Conservation (phyloP, 2,113 vertebrate genomes). For the Equus przewalskii region DNA sequence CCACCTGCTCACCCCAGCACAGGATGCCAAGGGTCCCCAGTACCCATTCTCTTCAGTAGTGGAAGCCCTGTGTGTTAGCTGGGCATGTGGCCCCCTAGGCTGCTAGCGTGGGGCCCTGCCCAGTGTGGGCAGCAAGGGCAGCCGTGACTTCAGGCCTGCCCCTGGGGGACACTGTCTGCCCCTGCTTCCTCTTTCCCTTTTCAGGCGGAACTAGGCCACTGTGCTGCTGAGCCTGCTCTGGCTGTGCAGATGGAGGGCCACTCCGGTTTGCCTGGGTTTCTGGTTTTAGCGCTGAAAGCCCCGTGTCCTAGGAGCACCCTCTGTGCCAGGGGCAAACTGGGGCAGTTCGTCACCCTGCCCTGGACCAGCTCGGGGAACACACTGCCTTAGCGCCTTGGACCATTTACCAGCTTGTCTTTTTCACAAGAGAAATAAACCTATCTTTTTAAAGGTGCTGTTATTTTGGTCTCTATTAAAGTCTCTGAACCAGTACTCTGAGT, state of each 20-base stretch:
- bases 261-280: neutral
- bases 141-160: neutral
- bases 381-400: accelerated
- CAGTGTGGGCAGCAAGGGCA: neutral
- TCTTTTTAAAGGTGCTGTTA: neutral
- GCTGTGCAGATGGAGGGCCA: neutral
- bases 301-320: neutral
- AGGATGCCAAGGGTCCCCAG: neutral
- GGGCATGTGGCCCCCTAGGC: accelerated
- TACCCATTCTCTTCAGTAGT: neutral
- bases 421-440: neutral
- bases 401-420: neutral
- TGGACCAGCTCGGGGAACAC: neutral
- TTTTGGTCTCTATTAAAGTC: neutral
- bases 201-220: accelerated
- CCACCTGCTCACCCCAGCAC: neutral
- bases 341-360: accelerated
- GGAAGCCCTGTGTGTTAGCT: neutral
- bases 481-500: neutral
- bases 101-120: accelerated
- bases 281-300: neutral
- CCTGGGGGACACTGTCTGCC: neutral
- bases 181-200: neutral
- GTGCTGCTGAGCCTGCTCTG: accelerated
- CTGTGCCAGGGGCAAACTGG: neutral